Percentiles rank a stretch among this genome's conserved stretches.
phyloP scores from a whole-genome alignment of 2,113 vertebrate genomes.

The Lucifuga dentata region DNA sequence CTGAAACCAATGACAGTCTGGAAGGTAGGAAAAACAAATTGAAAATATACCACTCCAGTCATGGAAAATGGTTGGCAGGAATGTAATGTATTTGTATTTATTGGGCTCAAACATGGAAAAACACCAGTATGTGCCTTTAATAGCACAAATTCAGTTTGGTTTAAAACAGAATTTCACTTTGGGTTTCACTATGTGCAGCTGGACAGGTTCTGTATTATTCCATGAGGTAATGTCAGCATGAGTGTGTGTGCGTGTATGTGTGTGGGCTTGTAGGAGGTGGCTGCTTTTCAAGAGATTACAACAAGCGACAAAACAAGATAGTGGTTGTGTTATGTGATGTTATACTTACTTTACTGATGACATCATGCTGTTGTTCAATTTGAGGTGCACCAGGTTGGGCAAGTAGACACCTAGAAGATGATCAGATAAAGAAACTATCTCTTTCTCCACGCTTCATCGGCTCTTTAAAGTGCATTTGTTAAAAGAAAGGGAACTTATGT shows the following conservation, averaged over 20 bases:
- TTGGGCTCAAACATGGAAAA: too few relatives aligned
- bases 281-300: constrained; percentile 10
- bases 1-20: too few relatives aligned
- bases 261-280: neutral
- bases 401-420: constrained; percentile 86
- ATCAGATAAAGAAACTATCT: constrained; percentile 39
- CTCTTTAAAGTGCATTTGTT: constrained; percentile 8
- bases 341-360: constrained; percentile 89
- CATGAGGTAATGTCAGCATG: neutral
- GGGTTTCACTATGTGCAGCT: neutral
- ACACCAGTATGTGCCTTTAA: too few relatives aligned
- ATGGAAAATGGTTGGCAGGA: too few relatives aligned
- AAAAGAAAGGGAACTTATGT: neutral
- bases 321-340: constrained; percentile 7
- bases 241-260: neutral
- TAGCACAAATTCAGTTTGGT: constrained; percentile 1
- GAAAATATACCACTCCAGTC: too few relatives aligned
- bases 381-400: constrained; percentile 90
- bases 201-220: constrained; percentile 1
- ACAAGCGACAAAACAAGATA: constrained; percentile 22
- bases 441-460: constrained; percentile 4
- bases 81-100: too few relatives aligned
- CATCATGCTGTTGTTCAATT: constrained; percentile 92
- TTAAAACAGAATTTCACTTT: neutral
- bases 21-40: too few relatives aligned